These are phyloP conservation scores for Electrona antarctica DNA, from an alignment of 2,113 vertebrate species.

Conservation along the genomic window DNA sequence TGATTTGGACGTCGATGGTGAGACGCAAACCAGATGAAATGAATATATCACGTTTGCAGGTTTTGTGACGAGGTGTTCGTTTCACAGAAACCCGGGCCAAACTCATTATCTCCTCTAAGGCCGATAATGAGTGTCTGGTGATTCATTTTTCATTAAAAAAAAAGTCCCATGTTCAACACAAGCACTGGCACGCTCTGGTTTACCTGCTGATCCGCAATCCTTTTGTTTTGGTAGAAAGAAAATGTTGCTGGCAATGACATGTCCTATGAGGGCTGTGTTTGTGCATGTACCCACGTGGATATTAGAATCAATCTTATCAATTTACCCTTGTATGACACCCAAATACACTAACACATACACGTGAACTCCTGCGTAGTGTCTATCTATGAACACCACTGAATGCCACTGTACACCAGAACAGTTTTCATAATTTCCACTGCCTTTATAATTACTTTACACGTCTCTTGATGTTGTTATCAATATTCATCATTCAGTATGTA, in stretches of 20 bases:
- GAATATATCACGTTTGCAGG: neutral
- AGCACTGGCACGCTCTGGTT: conserved; percentile 30
- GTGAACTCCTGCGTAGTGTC: too few species aligned
- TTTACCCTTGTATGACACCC: neutral
- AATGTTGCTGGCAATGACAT: neutral
- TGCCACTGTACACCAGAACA: too few species aligned
- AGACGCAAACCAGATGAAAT: neutral
- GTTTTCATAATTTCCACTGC: too few species aligned
- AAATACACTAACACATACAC: neutral
- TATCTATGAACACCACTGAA: too few species aligned
- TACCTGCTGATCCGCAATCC: conserved; percentile 7
- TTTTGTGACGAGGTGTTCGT: conserved; percentile 15
- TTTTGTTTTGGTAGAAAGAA: neutral
- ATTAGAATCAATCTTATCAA: neutral
- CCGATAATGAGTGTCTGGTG: conserved; percentile 19
- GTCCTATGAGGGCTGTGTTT: neutral
- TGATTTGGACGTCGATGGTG: neutral
- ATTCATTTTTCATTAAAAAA: conserved; percentile 27
- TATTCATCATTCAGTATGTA: too few species aligned
- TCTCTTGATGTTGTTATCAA: too few species aligned
- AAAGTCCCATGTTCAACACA: conserved; percentile 19
- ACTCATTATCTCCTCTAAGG: conserved; percentile 10
- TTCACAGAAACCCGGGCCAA: conserved; percentile 4
- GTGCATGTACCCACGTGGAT: neutral
- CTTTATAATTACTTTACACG: too few species aligned